Conservation (phyloP, 1,140 invertebrate species). For the Ceratina australensis region DNA sequence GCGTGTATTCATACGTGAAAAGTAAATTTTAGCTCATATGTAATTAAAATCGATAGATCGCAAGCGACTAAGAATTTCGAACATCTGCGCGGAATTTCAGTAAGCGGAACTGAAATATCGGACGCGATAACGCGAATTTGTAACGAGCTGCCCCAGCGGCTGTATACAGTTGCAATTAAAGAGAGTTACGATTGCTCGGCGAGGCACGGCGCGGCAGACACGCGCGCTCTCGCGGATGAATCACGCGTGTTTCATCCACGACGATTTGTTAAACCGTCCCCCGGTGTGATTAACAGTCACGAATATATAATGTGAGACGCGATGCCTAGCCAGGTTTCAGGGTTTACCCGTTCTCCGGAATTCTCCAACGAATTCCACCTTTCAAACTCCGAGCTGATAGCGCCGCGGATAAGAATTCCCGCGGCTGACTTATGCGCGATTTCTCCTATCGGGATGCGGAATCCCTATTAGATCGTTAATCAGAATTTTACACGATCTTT, state of each 20-base stretch:
- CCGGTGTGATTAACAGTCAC: slow-evolving; percentile 37
- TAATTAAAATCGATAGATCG: not conserved
- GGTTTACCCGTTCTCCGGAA: slow-evolving; percentile 28
- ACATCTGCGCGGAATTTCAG: not conserved
- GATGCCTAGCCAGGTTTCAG: slow-evolving; percentile 42
- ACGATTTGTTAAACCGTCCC: slow-evolving; percentile 47
- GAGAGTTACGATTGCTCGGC: slow-evolving; percentile 57
- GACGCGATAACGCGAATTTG: slow-evolving; percentile 28
- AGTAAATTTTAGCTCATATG: not conserved
- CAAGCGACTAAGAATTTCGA: not conserved
- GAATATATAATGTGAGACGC: slow-evolving; percentile 41
- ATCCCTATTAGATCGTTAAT: slow-evolving; percentile 20
- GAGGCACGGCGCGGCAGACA: slow-evolving; percentile 37
- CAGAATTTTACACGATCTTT: not conserved
- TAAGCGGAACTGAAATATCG: not conserved
- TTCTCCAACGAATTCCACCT: slow-evolving; percentile 31
- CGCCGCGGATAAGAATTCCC: slow-evolving; percentile 23
- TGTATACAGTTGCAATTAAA: slow-evolving; percentile 58
- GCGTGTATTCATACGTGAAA: too few relatives aligned
- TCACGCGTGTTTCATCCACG: slow-evolving; percentile 28
- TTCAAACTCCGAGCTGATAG: slow-evolving; percentile 17
- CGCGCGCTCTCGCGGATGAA: slow-evolving; percentile 35
- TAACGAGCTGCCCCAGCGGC: slow-evolving; percentile 10
- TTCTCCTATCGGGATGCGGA: not conserved
- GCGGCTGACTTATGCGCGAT: slow-evolving; percentile 10